A percentile compares a stretch with the other conserved stretches of the same genome.
These are phyloP conservation scores for Coregonus suidteri DNA, from an alignment of 2,797 vertebrate genomes.

Conservation along the genomic window DNA sequence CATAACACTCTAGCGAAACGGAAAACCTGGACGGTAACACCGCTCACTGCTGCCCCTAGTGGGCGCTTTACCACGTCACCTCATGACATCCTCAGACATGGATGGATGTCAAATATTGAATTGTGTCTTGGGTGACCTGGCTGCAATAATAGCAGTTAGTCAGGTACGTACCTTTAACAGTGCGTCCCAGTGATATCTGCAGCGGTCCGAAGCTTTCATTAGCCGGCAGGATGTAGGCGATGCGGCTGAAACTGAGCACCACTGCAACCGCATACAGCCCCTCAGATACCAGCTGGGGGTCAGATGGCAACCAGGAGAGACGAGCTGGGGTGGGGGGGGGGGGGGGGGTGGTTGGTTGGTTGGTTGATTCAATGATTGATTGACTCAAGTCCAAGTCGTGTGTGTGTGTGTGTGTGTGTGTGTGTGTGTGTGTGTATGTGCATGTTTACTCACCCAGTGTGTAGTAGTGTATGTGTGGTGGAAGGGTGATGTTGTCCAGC, in stretches of 20 bases:
- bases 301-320: constrained; percentile 90
- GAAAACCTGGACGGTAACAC: no score
- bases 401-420: constrained; percentile 9
- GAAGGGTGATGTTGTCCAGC: constrained; percentile 83
- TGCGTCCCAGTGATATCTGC: constrained; percentile 96
- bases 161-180: constrained; percentile 78
- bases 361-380: neutral
- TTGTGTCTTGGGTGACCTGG: no score
- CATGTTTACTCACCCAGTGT: constrained; percentile 83
- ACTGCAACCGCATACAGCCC: constrained; percentile 96
- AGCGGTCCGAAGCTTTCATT: constrained; percentile 99
- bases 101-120: no score
- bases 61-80: no score
- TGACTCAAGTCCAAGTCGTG: no score
- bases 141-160: no score
- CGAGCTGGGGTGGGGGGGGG: constrained; percentile 82
- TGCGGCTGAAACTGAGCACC: constrained; percentile 96
- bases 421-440: constrained; percentile 9
- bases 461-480: constrained; percentile 88
- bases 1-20: no score
- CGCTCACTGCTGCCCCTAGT: no score
- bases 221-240: constrained; percentile 97
- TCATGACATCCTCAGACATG: no score
- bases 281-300: constrained; percentile 97
- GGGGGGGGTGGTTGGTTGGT: neutral